phyloP scores from a whole-genome alignment of 2,888 invertebrate species.

The Lymantria monacha region DNA sequence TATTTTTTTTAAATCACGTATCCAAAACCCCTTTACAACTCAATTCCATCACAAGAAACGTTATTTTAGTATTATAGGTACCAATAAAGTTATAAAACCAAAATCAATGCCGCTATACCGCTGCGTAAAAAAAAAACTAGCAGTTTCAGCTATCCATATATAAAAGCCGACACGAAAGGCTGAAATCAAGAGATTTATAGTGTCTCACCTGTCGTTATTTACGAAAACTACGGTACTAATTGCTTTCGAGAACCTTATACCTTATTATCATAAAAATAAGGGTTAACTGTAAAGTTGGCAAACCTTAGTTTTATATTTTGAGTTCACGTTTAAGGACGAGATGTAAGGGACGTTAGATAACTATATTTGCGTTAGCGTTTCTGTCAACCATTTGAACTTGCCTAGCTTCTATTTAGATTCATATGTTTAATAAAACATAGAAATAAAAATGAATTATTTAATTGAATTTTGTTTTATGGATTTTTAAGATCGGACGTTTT shows the following conservation, averaged over 20 bases:
- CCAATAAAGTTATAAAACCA: conserved; percentile 34
- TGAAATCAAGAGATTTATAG: conserved; percentile 49
- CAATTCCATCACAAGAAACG: conserved; percentile 30
- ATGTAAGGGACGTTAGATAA: too few species aligned
- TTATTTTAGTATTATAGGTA: conserved; percentile 33
- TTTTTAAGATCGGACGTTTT: too few species aligned
- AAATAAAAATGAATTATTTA: too few species aligned
- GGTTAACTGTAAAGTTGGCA: too few species aligned
- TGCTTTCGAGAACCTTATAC: conserved; percentile 23
- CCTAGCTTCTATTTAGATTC: too few species aligned
- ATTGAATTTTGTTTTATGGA: too few species aligned
- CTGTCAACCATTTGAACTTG: too few species aligned
- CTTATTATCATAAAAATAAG: background rate
- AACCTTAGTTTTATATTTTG: too few species aligned
- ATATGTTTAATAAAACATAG: too few species aligned
- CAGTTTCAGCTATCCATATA: conserved; percentile 44
- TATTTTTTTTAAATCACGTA: conserved; percentile 18
- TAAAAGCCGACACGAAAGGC: conserved; percentile 38
- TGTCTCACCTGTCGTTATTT: conserved; percentile 50
- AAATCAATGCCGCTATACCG: conserved; percentile 30
- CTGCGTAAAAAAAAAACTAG: conserved; percentile 28
- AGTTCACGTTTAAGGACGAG: too few species aligned
- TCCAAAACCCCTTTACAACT: conserved; percentile 31
- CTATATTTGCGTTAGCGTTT: too few species aligned
- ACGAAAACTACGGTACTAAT: conserved; percentile 41